Conservation (phyloP, 2,113 vertebrate genomes). For the Noturus placidus region DNA sequence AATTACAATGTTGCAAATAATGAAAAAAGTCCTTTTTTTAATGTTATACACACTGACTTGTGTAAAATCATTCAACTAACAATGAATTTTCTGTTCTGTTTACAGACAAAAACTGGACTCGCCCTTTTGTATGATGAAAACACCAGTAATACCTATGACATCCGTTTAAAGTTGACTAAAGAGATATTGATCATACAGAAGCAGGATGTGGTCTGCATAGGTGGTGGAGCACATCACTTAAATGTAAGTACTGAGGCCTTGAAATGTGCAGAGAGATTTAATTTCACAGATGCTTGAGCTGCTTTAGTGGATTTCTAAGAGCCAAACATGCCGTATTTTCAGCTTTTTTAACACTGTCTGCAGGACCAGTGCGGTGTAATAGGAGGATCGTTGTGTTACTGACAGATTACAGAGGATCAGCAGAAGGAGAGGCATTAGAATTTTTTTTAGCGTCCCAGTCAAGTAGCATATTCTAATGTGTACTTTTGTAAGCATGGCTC, state of each 20-base stretch:
- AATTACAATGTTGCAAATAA: conserved; percentile 14
- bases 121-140: conserved; percentile 81
- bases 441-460: conserved; percentile 24
- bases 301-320: conserved; percentile 1
- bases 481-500: conserved; percentile 23
- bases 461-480: conserved; percentile 6
- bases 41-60: not conserved
- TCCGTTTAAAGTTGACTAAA: conserved; percentile 86
- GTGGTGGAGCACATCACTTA: conserved; percentile 75
- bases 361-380: not conserved
- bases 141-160: conserved; percentile 82
- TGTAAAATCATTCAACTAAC: conserved; percentile 20
- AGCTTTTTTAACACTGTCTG: conserved; percentile 11
- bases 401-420: conserved; percentile 36
- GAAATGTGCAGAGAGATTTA: conserved; percentile 25
- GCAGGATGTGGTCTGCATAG: conserved; percentile 86
- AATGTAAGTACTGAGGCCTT: conserved; percentile 84
- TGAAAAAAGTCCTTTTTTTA: not conserved
- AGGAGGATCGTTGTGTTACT: conserved; percentile 15
- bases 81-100: conserved; percentile 56
- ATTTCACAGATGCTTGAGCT: conserved; percentile 4
- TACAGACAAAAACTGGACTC: conserved; percentile 87
- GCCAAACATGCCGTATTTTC: not conserved
- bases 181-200: conserved; percentile 89
- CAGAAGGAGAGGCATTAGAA: conserved; percentile 25